These are phyloP conservation scores for Schizopygopsis malacanthus DNA, from an alignment of 2,797 vertebrate genomes.

Conservation along the genomic window DNA sequence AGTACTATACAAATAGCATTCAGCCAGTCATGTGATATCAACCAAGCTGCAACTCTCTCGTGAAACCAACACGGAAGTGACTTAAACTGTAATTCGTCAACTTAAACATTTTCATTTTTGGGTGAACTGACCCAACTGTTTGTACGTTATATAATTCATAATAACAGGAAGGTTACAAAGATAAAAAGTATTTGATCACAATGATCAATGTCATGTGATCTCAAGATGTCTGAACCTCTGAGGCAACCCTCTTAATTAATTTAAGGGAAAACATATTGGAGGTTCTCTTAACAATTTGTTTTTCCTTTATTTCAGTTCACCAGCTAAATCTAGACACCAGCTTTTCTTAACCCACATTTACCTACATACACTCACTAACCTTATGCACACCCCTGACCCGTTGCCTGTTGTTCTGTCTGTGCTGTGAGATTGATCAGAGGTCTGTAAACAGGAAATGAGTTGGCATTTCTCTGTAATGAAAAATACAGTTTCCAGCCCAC, in stretches of 20 bases:
- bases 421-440: conserved; percentile 75
- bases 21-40: neutral
- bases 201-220: neutral
- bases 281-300: neutral
- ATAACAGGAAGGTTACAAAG: neutral
- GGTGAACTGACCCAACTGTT: neutral
- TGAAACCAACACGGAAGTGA: too few relatives aligned
- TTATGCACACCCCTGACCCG: conserved; percentile 12
- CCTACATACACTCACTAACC: neutral
- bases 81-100: too few relatives aligned
- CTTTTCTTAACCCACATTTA: neutral
- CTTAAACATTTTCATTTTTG: too few relatives aligned
- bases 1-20: neutral
- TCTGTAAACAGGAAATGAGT: conserved; percentile 76
- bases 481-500: conserved; percentile 71
- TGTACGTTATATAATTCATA: neutral
- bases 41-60: too few relatives aligned
- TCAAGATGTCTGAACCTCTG: neutral
- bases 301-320: neutral
- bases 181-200: neutral
- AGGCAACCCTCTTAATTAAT: neutral
- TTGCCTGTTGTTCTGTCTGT: conserved; percentile 32
- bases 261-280: neutral
- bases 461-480: conserved; percentile 82
- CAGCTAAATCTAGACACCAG: neutral